Conservation (phyloP, 2,113 vertebrate genomes). For the Ptilonorhynchus violaceus region DNA sequence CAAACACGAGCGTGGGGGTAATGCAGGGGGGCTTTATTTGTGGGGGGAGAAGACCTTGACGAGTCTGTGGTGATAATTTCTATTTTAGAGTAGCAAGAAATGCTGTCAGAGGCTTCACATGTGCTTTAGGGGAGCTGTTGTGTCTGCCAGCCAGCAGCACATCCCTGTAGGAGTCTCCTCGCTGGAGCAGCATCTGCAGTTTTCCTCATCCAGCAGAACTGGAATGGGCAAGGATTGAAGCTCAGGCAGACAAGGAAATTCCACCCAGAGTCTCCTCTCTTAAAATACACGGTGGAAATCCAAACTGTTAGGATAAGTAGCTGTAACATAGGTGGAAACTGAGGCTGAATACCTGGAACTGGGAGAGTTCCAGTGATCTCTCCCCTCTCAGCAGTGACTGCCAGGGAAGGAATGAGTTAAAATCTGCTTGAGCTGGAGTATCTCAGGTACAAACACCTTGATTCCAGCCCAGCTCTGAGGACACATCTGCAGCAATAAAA, state of each 20-base stretch:
- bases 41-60: neutral
- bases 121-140: neutral
- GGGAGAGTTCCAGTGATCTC: neutral
- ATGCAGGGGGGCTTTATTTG: accelerated
- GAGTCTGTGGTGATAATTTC: neutral
- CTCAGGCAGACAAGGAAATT: neutral
- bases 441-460: accelerated
- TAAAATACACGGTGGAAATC: neutral
- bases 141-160: neutral
- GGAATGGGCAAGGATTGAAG: neutral
- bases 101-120: neutral
- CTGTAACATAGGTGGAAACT: neutral
- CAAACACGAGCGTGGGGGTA: accelerated
- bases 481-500: neutral
- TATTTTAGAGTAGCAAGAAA: neutral
- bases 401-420: neutral
- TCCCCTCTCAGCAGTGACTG: neutral
- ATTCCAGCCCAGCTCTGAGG: neutral
- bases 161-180: neutral
- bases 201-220: neutral
- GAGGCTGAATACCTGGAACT: neutral
- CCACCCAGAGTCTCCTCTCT: neutral
- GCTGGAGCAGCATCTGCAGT: neutral
- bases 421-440: neutral
- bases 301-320: neutral